A percentile compares a stretch with the other conserved stretches of the same genome.
Conservation (phyloP, 2,888 invertebrate species). For the Eledona agricola region DNA sequence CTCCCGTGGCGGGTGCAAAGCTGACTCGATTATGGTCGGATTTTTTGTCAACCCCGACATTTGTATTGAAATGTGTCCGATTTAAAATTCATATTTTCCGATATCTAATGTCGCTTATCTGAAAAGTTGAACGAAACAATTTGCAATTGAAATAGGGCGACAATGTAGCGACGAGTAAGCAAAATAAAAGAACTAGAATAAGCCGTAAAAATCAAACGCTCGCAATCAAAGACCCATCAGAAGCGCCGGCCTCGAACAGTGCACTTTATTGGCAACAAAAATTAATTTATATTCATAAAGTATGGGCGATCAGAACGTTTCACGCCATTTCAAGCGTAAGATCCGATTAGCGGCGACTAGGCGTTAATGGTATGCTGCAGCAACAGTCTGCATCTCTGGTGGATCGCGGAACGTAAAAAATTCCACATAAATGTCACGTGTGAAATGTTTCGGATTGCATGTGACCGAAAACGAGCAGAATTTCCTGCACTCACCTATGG, state of each 20-base stretch:
- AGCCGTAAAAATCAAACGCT: conserved; percentile 15
- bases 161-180: conserved; percentile 10
- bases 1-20: conserved; percentile 43
- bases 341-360: conserved; percentile 23
- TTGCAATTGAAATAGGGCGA: conserved; percentile 26
- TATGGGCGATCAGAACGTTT: conserved; percentile 19
- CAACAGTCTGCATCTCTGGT: too few relatives aligned
- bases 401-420: too few relatives aligned
- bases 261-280: conserved; percentile 8
- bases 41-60: conserved; percentile 42
- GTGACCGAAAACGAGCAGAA: too few relatives aligned
- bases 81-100: conserved; percentile 46
- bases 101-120: conserved; percentile 32
- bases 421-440: too few relatives aligned
- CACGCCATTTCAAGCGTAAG: conserved; percentile 16
- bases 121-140: conserved; percentile 26
- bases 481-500: conserved; percentile 53
- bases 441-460: too few relatives aligned
- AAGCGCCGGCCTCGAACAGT: neutral
- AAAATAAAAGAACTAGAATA: conserved; percentile 17
- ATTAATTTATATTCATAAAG: conserved; percentile 16
- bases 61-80: conserved; percentile 45
- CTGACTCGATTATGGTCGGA: conserved; percentile 47
- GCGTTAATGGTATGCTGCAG: too few relatives aligned
- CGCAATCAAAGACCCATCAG: neutral